Percentiles rank a stretch among this genome's conserved stretches.
These are phyloP conservation scores for Ploceus nigricollis DNA, from an alignment of 2,113 vertebrate genomes.

Conservation along the genomic window DNA sequence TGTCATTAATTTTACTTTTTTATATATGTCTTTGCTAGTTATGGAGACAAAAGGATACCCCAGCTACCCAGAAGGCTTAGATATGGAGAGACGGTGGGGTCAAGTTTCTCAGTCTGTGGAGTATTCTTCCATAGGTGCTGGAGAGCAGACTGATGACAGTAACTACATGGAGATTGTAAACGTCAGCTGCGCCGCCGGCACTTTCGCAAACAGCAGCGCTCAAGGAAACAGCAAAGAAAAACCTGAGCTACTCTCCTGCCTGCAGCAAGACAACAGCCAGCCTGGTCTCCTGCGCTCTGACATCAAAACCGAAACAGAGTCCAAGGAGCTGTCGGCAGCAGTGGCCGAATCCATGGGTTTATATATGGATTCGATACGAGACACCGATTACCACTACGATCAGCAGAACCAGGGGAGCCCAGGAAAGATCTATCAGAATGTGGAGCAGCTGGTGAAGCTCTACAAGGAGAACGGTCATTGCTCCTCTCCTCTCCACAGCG, in stretches of 20 bases:
- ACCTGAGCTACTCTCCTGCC: constrained; percentile 78
- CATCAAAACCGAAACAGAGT: constrained; percentile 87
- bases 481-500: constrained; percentile 63
- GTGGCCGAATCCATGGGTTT: constrained; percentile 98
- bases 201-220: constrained; percentile 71
- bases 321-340: constrained; percentile 94
- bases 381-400: constrained; percentile 86
- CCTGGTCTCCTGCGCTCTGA: constrained; percentile 82
- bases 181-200: constrained; percentile 77
- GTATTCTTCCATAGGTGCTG: constrained; percentile 73
- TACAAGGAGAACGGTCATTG: constrained; percentile 79
- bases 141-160: constrained; percentile 76
- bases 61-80: constrained; percentile 88
- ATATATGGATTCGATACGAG: constrained; percentile 94
- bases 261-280: constrained; percentile 80
- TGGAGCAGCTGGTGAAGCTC: constrained; percentile 81
- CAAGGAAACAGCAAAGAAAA: constrained; percentile 87
- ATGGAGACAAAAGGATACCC: constrained; percentile 98
- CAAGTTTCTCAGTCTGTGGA: constrained; percentile 84
- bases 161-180: constrained; percentile 91
- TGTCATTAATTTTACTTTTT: constrained; percentile 53
- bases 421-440: constrained; percentile 84
- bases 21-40: constrained; percentile 74
- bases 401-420: constrained; percentile 83
- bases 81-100: constrained; percentile 90